Evolutionary conservation across 2,888 invertebrate genomes (phyloP).

Genomic region (Platycheirus albimanus): DNA sequence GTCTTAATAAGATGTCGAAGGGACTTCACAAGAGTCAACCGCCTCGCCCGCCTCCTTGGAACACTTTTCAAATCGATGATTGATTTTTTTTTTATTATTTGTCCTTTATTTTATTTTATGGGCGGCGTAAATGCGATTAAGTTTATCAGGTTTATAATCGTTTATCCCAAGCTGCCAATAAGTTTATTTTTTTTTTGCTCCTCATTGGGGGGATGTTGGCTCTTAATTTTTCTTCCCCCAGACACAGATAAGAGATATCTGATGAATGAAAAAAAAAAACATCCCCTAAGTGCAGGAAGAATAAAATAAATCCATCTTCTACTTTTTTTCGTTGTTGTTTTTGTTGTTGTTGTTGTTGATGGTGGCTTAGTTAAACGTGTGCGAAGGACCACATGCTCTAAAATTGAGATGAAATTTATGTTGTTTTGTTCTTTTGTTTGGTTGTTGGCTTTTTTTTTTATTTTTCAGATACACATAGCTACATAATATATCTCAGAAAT

Average conservation of each 20-base stretch:
- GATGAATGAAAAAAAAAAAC: neutral
- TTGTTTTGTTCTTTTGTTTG: constrained; percentile 13
- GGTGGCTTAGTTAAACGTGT: constrained; percentile 40
- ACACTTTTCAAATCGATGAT: constrained; percentile 47
- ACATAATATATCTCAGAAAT: too few species aligned
- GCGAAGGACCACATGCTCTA: constrained; percentile 38
- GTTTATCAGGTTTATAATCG: constrained; percentile 63
- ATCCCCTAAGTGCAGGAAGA: constrained; percentile 23
- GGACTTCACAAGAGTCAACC: constrained; percentile 8
- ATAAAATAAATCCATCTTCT: constrained; percentile 13
- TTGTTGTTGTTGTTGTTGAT: too few species aligned
- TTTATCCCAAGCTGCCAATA: constrained; percentile 56
- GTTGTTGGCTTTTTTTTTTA: neutral
- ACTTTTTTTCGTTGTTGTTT: neutral
- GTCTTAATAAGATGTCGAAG: constrained; percentile 19
- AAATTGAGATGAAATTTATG: constrained; percentile 37
- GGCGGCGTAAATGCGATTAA: constrained; percentile 51
- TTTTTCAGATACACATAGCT: too few species aligned
- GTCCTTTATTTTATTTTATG: constrained; percentile 22
- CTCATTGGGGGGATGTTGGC: constrained; percentile 12
- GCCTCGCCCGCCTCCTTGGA: neutral
- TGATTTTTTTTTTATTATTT: constrained; percentile 43
- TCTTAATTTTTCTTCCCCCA: constrained; percentile 10
- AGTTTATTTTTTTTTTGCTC: constrained; percentile 25
- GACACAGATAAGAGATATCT: neutral